A percentile compares a stretch with the other conserved stretches of the same genome.
These are phyloP conservation scores for Morphnarchus princeps DNA, from an alignment of 2,113 vertebrate species.

Conservation along the genomic window DNA sequence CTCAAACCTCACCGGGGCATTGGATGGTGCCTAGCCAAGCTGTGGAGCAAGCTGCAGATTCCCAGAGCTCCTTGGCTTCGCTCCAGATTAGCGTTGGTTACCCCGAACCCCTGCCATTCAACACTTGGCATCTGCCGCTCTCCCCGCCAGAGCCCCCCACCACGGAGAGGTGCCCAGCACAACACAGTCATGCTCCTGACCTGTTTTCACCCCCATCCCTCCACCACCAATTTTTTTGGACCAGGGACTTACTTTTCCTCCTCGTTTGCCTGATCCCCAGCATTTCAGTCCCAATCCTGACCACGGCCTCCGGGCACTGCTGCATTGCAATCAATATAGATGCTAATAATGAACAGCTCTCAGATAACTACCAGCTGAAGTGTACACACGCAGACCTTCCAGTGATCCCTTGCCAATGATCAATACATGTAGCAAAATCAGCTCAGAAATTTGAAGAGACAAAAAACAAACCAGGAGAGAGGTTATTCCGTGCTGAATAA, in stretches of 20 bases:
- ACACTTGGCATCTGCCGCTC: background rate
- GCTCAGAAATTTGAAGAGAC: conserved; percentile 1
- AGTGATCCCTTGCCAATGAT: conserved; percentile 35
- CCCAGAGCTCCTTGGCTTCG: background rate
- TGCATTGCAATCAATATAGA: conserved; percentile 39
- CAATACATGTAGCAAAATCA: background rate
- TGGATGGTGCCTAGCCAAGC: accelerated
- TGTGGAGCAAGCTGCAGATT: background rate
- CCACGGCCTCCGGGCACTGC: background rate
- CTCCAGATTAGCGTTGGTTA: accelerated
- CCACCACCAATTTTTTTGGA: background rate
- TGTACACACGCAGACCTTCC: background rate
- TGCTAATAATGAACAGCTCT: background rate
- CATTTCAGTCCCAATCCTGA: background rate
- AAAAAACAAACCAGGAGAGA: background rate
- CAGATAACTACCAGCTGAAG: background rate
- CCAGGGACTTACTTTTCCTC: background rate
- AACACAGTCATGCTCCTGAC: accelerated
- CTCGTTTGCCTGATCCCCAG: background rate
- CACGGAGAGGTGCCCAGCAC: background rate
- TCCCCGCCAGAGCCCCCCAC: accelerated
- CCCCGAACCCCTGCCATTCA: background rate
- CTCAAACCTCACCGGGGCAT: background rate
- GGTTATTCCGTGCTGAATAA: conserved; percentile 9
- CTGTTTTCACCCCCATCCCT: background rate